A percentile compares a stretch with the other conserved stretches of the same genome.
These are phyloP conservation scores for Apantesis nais DNA, from an alignment of 2,888 invertebrate species.

Conservation along the genomic window DNA sequence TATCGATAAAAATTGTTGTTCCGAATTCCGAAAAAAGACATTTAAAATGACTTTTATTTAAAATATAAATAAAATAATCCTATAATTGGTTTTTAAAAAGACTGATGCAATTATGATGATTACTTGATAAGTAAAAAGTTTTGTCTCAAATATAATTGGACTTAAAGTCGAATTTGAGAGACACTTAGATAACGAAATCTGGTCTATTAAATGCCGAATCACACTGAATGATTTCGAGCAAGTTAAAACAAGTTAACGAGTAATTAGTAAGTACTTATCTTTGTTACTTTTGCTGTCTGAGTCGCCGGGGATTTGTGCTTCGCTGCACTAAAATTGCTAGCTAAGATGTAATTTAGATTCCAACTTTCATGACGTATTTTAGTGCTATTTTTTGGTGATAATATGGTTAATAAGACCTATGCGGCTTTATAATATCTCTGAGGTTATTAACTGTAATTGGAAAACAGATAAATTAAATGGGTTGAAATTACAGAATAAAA, in stretches of 20 bases:
- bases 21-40: neutral
- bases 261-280: slow-evolving; percentile 20
- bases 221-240: slow-evolving; percentile 12
- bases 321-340: slow-evolving; percentile 7
- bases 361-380: neutral
- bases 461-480: neutral
- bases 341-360: slow-evolving; percentile 9
- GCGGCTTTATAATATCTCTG: neutral
- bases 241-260: slow-evolving; percentile 18
- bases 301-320: slow-evolving; percentile 14
- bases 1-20: too few species aligned
- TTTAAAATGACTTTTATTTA: neutral
- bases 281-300: slow-evolving; percentile 11
- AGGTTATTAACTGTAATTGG: neutral
- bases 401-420: neutral
- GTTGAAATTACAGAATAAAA: neutral
- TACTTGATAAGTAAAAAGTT: neutral
- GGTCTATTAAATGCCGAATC: slow-evolving; percentile 14
- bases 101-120: neutral
- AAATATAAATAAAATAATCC: neutral
- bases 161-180: neutral
- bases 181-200: slow-evolving; percentile 11
- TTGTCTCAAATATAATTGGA: slow-evolving; percentile 2
- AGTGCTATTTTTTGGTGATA: neutral
- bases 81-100: neutral